Percentiles rank a stretch among this genome's conserved stretches.
Evolutionary conservation across 2,797 vertebrate genomes (phyloP).

Genomic region (Onychomys leucogaster): DNA sequence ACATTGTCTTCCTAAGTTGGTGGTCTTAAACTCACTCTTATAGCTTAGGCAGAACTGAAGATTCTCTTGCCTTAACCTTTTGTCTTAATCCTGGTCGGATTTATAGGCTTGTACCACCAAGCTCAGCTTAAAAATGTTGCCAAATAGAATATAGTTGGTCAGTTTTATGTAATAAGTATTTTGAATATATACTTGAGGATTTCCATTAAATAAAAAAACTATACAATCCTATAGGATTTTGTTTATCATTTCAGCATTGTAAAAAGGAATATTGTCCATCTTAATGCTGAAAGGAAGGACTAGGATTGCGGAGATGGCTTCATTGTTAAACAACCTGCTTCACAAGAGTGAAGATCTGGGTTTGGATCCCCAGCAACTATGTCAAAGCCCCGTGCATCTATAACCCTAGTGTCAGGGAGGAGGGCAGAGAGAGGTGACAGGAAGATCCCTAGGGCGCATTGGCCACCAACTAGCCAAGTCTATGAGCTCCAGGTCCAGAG

Average conservation of each 20-base stretch:
- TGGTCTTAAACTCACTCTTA: background rate
- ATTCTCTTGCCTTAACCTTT: background rate
- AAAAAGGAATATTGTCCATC: conserved; percentile 50
- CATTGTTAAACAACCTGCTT: background rate
- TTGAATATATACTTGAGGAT: conserved; percentile 19
- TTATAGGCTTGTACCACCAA: background rate
- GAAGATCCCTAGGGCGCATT: background rate
- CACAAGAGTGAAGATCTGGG: background rate
- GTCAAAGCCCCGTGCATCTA: background rate
- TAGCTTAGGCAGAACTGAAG: background rate
- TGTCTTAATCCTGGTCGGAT: background rate
- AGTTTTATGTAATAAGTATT: conserved; percentile 35
- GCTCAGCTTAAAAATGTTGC: background rate
- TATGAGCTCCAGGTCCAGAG: background rate
- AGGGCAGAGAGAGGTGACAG: background rate
- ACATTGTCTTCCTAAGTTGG: background rate
- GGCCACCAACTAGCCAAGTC: background rate
- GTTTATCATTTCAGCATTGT: conserved; percentile 26
- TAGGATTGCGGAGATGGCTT: background rate
- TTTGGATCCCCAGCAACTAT: background rate
- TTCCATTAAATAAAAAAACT: background rate
- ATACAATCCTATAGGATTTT: conserved; percentile 46
- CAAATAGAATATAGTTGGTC: background rate
- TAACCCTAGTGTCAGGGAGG: background rate
- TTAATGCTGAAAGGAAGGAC: conserved; percentile 32